Base-by-base conservation (phyloP, 1,140 invertebrate genomes). In the Plectrocnemia conspersa region DNA sequence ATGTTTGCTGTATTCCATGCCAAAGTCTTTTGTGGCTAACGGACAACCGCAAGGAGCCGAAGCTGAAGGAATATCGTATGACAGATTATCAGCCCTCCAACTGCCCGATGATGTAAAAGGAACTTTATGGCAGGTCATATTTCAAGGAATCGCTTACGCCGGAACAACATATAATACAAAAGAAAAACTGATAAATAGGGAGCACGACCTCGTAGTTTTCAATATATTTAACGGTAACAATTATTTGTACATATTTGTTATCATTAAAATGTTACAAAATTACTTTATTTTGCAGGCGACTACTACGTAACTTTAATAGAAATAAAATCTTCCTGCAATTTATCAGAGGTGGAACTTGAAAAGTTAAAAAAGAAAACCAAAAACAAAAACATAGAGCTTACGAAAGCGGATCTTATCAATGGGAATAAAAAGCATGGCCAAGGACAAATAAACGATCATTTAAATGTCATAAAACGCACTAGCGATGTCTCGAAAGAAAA, bases 151-250 rank as follows among this genome's bases (percentile, higher is more conserved):
- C 4, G 60, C 54, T 21, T 71, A 71, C 38, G 68, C 63, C 5
- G 68, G 68, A n/a, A 59, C 63, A 32, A 68, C 68, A 5, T 65
- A 59, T 41, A 61, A 65, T 24, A 54, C 66, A 45, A 54, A 65
- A n/a, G 67, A 68, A 19, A 68, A 66, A 55, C 48, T 71, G 7
- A 68, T 69, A 59, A 68, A 68, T 15, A 54, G 67, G 25, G 68
- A 71, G 53, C 68, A 71, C 42, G 68, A 71, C 49, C 68, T 68
- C 54, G 68, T 71, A 6, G 52, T 68, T 11, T 71, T 71, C 45
- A 63, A 62, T 22, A 68, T 64, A 53, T 64, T 59, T 40, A 24
- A 63, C 56, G 67, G 67, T 68, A 58, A 53, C 58, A 40, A 11
- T 52, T 16, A 36, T n/a, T n/a, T 32, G n/a, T n/a, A n/a, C 13